A percentile compares a stretch with the other conserved stretches of the same genome.
phyloP scores from a whole-genome alignment of 1,140 invertebrate species.

The Bradysia coprophila region DNA sequence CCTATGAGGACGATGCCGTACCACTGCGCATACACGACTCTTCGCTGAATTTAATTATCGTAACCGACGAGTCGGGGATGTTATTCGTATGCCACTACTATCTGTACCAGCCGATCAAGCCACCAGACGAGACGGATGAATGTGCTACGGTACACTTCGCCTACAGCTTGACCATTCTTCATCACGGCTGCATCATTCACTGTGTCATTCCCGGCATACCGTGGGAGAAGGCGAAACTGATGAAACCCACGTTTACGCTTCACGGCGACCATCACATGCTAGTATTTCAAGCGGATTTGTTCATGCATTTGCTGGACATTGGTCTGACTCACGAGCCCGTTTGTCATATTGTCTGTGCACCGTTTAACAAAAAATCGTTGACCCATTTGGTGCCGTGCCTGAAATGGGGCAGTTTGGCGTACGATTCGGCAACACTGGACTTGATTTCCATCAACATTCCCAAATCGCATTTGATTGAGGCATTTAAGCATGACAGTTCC shows the following conservation, averaged over 20 bases:
- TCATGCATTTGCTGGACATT: slow-evolving; percentile 62
- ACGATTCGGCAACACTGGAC: slow-evolving; percentile 50
- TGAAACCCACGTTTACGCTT: slow-evolving; percentile 53
- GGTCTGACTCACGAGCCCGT: slow-evolving; percentile 59
- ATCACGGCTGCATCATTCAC: slow-evolving; percentile 65
- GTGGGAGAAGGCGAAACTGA: slow-evolving; percentile 49
- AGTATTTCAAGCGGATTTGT: slow-evolving; percentile 56
- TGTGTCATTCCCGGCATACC: slow-evolving; percentile 60
- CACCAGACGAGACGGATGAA: slow-evolving; percentile 30
- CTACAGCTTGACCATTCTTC: slow-evolving; percentile 60
- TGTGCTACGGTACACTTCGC: slow-evolving; percentile 56
- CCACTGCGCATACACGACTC: slow-evolving; percentile 62
- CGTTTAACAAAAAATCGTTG: slow-evolving; percentile 32
- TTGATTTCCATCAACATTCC: slow-evolving; percentile 42
- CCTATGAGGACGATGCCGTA: slow-evolving; percentile 57
- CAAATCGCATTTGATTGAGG: slow-evolving; percentile 38
- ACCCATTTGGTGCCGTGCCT: slow-evolving; percentile 41
- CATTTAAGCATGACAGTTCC: slow-evolving; percentile 41
- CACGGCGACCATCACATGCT: slow-evolving; percentile 55
- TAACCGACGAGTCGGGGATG: slow-evolving; percentile 48
- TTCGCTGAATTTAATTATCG: slow-evolving; percentile 56
- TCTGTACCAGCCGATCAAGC: slow-evolving; percentile 51
- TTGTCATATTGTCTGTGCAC: slow-evolving; percentile 50
- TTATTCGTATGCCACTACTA: slow-evolving; percentile 74
- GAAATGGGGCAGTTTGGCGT: slow-evolving; percentile 30